Base-by-base conservation (phyloP, 2,888 invertebrate species). In the Siphlonurus alternatus region DNA sequence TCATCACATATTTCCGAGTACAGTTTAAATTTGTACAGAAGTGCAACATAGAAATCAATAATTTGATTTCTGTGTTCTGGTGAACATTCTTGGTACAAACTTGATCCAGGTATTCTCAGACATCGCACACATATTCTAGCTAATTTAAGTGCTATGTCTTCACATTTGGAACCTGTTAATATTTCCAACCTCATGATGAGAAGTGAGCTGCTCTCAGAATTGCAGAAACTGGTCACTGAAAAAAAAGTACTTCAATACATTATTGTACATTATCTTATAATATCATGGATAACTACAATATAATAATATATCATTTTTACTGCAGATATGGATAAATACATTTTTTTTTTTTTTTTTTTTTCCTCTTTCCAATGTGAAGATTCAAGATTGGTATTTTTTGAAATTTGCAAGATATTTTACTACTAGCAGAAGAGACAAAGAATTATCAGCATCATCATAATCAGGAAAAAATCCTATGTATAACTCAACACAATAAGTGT, bases 111-210 rank as follows among this genome's bases (percentile, higher is more conserved):
- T 53, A 66, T 63, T 5, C 80, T 74, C 64, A 78, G 76, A 62
- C 80, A 78, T 68, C 78, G 77, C 73, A 82, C 78, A 68, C 83
- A 79, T 19, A 81, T 80, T 64, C 79, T 73, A 38, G 81, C 79
- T 66, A 85, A 79, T 66, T 77, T 73, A 64, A 82, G 75, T 67
- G 84, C 85, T 67, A 84, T 75, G 73, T 83, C 83, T 74, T 80
- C 80, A 76, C 82, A 80, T 69, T 80, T 80, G 65, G 81, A 79
- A 70, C 81, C 78, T 70, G 81, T 80, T 68, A 85, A 78, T 73
- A 82, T 81, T 65, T 81, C 81, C 68, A 85, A 76, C 68, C 85
- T 78, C 74, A 80, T 79, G 71, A 80, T 77, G 71, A 84, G 77
- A 72, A 83, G 76, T 69, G 79, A 77, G 60, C 80, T 81, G 66